Evolutionary conservation across 2,797 vertebrate genomes (phyloP).

Genomic region (Mormyrus hasselquistii): DNA sequence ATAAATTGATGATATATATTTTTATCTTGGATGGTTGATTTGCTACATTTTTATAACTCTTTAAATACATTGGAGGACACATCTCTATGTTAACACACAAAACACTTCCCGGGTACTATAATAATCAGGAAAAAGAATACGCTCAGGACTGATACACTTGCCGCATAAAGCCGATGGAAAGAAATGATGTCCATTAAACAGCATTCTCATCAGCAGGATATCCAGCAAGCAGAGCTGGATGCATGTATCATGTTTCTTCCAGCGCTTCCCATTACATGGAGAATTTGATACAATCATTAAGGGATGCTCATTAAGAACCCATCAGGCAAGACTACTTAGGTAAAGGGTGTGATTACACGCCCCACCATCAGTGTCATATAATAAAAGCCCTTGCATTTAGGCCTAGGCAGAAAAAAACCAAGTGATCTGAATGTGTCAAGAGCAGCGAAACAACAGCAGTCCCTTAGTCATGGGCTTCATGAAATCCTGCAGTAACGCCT

Average conservation of each 20-base stretch:
- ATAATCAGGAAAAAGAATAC: neutral
- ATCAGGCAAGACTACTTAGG: neutral
- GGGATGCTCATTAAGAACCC: slow-evolving; percentile 2
- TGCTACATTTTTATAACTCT: neutral
- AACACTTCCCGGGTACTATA: neutral
- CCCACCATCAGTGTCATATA: neutral
- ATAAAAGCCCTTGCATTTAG: neutral
- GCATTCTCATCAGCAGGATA: neutral
- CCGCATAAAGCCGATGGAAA: neutral
- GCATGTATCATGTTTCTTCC: neutral
- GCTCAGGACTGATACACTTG: neutral
- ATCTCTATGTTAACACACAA: neutral
- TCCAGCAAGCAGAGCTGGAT: neutral
- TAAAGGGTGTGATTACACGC: neutral
- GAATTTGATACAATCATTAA: slow-evolving; percentile 11
- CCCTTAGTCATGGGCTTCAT: neutral
- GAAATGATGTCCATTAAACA: neutral
- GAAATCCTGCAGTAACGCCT: neutral
- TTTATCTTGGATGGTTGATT: slow-evolving; percentile 3
- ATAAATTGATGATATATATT: neutral
- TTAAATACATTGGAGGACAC: neutral
- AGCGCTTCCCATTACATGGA: neutral
- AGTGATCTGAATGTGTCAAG: neutral
- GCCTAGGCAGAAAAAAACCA: neutral
- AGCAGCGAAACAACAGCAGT: neutral